Evolutionary conservation across 2,113 vertebrate genomes (phyloP), one percentile per base, ranked within the genome.

Genomic region (Alethe diademata): DNA sequence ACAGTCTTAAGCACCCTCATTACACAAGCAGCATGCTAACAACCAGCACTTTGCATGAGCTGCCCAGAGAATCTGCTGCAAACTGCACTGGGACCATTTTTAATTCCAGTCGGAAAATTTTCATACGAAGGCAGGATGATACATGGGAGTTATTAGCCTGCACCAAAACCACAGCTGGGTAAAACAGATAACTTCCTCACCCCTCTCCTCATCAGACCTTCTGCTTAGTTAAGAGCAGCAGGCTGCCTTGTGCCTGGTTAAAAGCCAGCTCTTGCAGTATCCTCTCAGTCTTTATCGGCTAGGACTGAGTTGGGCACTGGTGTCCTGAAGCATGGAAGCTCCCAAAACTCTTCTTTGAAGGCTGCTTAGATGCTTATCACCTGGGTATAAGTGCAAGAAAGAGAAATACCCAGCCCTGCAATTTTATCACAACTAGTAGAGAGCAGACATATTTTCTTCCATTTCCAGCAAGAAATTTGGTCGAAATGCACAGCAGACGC

Each of bases 1-100:
- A 97, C 97, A 93, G 97, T 98, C 98, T 97, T 98, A 98, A 98
- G 98, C 96, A 96, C 97, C 98, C 97, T 98, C 98, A 98, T 98
- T 98, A 98, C 97, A 98, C 97, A 97, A 93, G 95, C 98, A 97
- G 97, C 98, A 97, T 97, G 96, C 98, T 98, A 98, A 99, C 98
- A 98, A 98, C 86, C 71, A 64, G 78, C 91, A 64, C 45, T 95
- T 96, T 53, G 75, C 93, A 82, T 90, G 93, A 93, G 85, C 94
- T 87, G 88, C 40, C 48, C 20, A 5, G 92, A 95, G 75, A 78
- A 95, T 60, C 69, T 72, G 42, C 91, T 93, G 76, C 31, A 36
- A 70, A 96, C 93, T 92, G 94, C 89, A 57, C 87, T 75, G 86
- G 95, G 89, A 97, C 96, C 96, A 93, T 97, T 97, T 98, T 98